phyloP scores from a whole-genome alignment of 1,140 invertebrate genomes.

The Teleogryllus occipitalis region DNA sequence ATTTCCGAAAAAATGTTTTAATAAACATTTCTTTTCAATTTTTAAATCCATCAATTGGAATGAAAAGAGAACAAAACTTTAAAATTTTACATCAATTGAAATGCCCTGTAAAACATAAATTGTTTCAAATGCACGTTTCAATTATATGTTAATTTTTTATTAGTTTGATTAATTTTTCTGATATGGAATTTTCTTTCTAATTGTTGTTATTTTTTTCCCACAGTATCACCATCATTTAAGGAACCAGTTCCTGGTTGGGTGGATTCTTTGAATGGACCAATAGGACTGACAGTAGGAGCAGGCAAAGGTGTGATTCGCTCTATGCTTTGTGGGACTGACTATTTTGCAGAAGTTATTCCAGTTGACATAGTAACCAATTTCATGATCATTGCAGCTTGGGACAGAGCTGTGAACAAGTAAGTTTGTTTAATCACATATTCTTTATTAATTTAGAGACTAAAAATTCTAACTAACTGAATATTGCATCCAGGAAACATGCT shows the following conservation, averaged over 20 bases:
- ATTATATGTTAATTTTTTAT: too few relatives aligned
- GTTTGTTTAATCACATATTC: not conserved
- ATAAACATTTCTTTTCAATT: too few relatives aligned
- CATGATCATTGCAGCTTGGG: conserved; percentile 29
- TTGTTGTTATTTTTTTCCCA: conserved; percentile 16
- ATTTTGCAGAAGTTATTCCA: conserved; percentile 51
- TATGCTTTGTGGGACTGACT: conserved; percentile 39
- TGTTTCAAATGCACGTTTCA: too few relatives aligned
- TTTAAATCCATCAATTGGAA: too few relatives aligned
- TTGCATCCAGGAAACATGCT: not conserved
- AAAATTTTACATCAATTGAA: too few relatives aligned
- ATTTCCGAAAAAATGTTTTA: too few relatives aligned
- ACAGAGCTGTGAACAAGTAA: not conserved
- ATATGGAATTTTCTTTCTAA: not conserved
- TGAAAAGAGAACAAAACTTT: too few relatives aligned
- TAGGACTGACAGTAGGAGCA: conserved; percentile 39
- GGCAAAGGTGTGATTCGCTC: conserved; percentile 51
- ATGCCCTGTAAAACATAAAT: too few relatives aligned
- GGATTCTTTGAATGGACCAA: conserved; percentile 59
- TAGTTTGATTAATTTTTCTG: too few relatives aligned
- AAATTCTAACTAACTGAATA: not conserved
- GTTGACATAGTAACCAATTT: conserved; percentile 56
- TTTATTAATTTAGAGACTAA: not conserved
- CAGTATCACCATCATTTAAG: conserved; percentile 32
- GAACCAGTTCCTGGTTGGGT: conserved; percentile 51